Base-by-base conservation (phyloP, 2,888 invertebrate species). In the Hylaea fasciaria region DNA sequence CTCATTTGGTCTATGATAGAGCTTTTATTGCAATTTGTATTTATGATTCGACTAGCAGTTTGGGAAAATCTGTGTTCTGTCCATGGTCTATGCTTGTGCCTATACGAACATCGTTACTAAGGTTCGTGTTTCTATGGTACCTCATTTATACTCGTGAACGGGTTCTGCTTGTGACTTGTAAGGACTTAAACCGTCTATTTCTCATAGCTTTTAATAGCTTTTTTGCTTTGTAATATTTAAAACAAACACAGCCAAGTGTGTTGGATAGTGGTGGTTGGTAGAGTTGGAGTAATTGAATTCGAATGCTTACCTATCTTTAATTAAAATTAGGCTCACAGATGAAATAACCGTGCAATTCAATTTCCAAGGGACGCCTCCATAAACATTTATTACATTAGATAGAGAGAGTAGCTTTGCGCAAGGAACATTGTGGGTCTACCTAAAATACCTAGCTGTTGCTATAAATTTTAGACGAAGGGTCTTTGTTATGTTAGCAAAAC, bases 21-120 rank as follows among this genome's bases (percentile, higher is more conserved):
- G 47, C 50, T 61, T 60, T 62, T 60, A 67, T 55, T 56, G 63
- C 37, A 35, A 55, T 55, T 51, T 55, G 47, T 55, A 60, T 60
- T 60, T 46, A 55, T 47, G 50, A 40, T 40, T 40, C 37, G 44
- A 44, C 40, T 4, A 32, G 32, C 32, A 8, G 9, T n/a, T n/a
- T 22, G 5, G 22, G 22, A 5, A 32, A 9, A 10, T 32, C 32
- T 32, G 32, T 9, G 32, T 32, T 7, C 3, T 32, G 3, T 32
- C 32, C 32, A 32, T 32, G 32, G 9, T 22, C 5, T 22, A 22
- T 22, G 2, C 22, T 22, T 2, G 22, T 22, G 22, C 22, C 22
- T 22, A 22, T 22, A 22, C 22, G 22, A 22, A 22, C 2, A 22
- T 22, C 5, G 5, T 22, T 22, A 22, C 5, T 22, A 22, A 22